Conservation (phyloP, 2,888 invertebrate genomes). For the Tachina lurida region DNA sequence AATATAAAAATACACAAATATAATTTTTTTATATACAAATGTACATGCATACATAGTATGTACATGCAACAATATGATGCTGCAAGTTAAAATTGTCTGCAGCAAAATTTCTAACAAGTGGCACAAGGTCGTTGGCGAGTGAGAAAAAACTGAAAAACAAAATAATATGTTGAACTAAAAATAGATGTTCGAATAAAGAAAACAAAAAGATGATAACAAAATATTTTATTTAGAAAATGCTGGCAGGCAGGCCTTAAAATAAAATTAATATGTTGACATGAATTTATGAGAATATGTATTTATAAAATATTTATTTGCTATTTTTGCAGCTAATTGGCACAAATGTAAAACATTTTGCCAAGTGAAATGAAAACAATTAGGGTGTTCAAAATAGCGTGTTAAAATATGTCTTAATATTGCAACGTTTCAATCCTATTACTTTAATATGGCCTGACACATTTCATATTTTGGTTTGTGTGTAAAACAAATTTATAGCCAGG, state of each 20-base stretch:
- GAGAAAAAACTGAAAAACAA: slow-evolving; percentile 37
- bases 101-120: slow-evolving; percentile 67
- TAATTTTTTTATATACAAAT: slow-evolving; percentile 1
- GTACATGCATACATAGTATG: not conserved
- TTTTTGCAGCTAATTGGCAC: slow-evolving; percentile 7
- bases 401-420: not conserved
- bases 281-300: slow-evolving; percentile 30
- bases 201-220: not conserved
- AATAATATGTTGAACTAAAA: slow-evolving; percentile 41
- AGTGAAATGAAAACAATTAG: not conserved
- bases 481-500: too few species aligned
- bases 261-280: slow-evolving; percentile 42
- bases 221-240: slow-evolving; percentile 16
- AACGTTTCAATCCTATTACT: too few species aligned
- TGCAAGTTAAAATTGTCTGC: slow-evolving; percentile 51
- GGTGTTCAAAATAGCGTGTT: not conserved
- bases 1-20: not conserved
- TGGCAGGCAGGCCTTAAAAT: slow-evolving; percentile 23
- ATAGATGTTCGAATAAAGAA: not conserved
- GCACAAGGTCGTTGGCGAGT: slow-evolving; percentile 65
- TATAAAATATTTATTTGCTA: slow-evolving; percentile 36
- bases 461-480: too few species aligned
- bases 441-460: too few species aligned
- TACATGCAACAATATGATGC: slow-evolving; percentile 23
- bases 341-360: not conserved